Base-by-base conservation (phyloP, 2,888 invertebrate genomes). In the Amiota minor region DNA sequence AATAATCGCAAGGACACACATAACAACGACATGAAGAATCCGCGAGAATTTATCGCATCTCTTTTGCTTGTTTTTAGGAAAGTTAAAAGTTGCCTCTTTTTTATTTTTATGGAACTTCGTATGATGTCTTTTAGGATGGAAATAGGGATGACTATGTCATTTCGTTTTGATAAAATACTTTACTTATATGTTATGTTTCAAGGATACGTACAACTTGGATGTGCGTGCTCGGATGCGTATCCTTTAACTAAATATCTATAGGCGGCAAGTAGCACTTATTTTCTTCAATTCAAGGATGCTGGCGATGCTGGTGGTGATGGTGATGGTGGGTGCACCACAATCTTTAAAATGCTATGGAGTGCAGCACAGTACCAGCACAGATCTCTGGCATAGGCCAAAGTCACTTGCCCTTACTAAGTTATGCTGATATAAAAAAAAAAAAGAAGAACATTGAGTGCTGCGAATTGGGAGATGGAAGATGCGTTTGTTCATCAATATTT, bases 401-500 rank as follows among this genome's bases (percentile, higher is more conserved):
- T 35, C 35, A 35, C 35, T 35, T 35, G 67, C 50, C 49, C 18
- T 64, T 46, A 47, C 49, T 11, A 8, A 35, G 35, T 35, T 35
- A 2, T 35, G 35, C 6, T 35, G 6, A 35, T 35, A 35, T 6
- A 35, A 35, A 35, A 35, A 35, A 35, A 35, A 35, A 35, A 35
- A 35, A 35, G 6, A 35, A 35, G 35, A 8, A 35, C 35, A 35
- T 35, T 35, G 35, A 35, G 35, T 35, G 35, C 6, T 35, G 35
- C 2, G 6, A 35, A 8, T 35, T 35, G 35, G 35, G 35, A 35
- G 35, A 35, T 35, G 35, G 35, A 8, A 35, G 35, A 35, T 35
- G 35, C 35, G 74, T 46, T 70, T 64, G 75, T 75, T 77, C 75
- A 83, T 80, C 70, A 78, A 79, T 79, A 76, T 79, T 76, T 78